Evolutionary conservation across 2,797 vertebrate genomes (phyloP), one percentile per base, ranked within the genome.

Genomic region (Neostethus bicornis): DNA sequence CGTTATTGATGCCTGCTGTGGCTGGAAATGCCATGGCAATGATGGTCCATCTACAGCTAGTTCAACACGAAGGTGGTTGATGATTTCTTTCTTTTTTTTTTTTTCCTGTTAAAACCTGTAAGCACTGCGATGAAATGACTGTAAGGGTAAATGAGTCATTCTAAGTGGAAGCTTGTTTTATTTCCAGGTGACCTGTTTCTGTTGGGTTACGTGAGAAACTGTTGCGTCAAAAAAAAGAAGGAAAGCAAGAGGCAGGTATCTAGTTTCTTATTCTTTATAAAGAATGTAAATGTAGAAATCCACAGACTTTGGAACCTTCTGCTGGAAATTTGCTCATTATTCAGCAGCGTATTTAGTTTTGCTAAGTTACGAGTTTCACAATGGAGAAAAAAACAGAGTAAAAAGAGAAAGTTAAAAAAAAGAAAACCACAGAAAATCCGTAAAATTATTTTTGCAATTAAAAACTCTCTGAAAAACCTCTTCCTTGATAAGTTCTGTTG

Each of bases 1-100:
- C 29, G 44, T 23, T 9, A 37, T 19, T 35, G 17, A 17, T 54
- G 38, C 24, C 35, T 38, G 37, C 38, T 60, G 49, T 42, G 55
- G 54, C 35, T 34, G 12, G 45, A 45, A 55, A 65, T 16, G 3
- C 9, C 19, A 21, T 14, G 2, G 29, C 17, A 17, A 20, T 20
- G 13, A 32, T 28, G 25, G 5, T 28, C 29, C 29, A 26, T 19
- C 14, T 24, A 16, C 41, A 7, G 23, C 7, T 38, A 37, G 16
- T 45, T 14, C 7, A 9, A 7, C 7, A 39, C 12, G 35, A 14
- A 23, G 31, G 13, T 4, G 14, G 29, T 1, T 1, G 4, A 2
- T 48, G 38, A 8, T 47, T 47, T 14, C 4, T 23, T 23, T 23
- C 4, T 23, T 23, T 23, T 23, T 23, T 4, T 23, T 23, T 23